Evolutionary conservation across 53 echinoderm and acorn worm species (phyloP), one percentile per base, ranked within the genome.

Genomic region (Echinarachnius parma): DNA sequence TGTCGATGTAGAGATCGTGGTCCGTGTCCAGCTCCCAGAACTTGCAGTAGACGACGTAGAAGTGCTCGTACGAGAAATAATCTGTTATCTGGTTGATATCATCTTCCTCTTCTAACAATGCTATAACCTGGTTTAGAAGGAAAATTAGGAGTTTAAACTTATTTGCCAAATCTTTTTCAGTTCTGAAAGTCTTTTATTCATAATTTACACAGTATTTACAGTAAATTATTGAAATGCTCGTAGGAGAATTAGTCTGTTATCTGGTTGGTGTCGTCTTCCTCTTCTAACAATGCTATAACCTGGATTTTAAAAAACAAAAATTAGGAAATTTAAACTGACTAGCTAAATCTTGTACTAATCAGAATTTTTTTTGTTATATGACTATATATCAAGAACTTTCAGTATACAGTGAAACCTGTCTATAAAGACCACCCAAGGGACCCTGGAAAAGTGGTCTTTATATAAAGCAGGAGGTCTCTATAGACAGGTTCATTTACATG

Each of bases 181-280:
- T n/a, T n/a, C n/a, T n/a, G n/a, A n/a, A n/a, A n/a, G n/a, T n/a
- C n/a, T n/a, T n/a, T n/a, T n/a, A n/a, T n/a, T n/a, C n/a, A n/a
- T n/a, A n/a, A n/a, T n/a, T n/a, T n/a, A n/a, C 96, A 91, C 96
- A 96, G 66, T 91, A 96, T 48, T 91, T 96, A 71, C 96, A 96
- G 82, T 96, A 96, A 58, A 96, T 66, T 18, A 42, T 96, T 91
- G 80, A 96, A 96, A 80, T 96, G 96, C 48, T 96, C 96, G 42
- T 96, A 96, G 47, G 96, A 96, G 78, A 96, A 96, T 58, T 79
- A 96, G 18, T 96, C 96, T 48, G 84, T 75, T 16, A 96, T 91
- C 57, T 96, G 96, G 42, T 96, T 96, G 53, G 91, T 96, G 48
- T 96, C 96, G 4, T 96, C 96, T 28, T 96, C 96, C 28, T 96